Evolutionary conservation across 2,113 vertebrate genomes (phyloP), one percentile per base, ranked within the genome.

Genomic region (Aptenodytes patagonicus): DNA sequence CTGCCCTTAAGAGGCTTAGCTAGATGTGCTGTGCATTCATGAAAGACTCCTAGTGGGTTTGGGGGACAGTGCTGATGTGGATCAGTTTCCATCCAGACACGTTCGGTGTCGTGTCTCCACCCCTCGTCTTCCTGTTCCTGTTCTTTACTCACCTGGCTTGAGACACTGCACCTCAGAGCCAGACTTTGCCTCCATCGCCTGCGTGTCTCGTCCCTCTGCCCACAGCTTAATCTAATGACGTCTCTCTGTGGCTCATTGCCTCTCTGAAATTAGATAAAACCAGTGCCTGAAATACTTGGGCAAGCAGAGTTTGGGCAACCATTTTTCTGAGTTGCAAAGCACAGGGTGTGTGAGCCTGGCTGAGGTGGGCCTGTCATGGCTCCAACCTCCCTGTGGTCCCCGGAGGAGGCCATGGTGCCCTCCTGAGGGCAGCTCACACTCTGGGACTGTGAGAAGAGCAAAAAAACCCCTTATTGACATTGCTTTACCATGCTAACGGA

Each of bases 401-500:
- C 0, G 2, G 38, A 72, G 65, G 44, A 86, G 44, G 17, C 42
- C 0, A 7, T 0, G 15, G 36, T 85, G 49, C 21, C 24, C 36
- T 86, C 42, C 58, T 8, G 17, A 72, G 34, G 38, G 40, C 6
- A 64, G 1, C 15, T 83, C 38, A 36, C 44, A 14, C 40, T 76
- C 31, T 7, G 31, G 51, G 55, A 11, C 22, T 76, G 44, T 44
- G 34, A 72, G 52, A 49, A 79, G 62, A 44, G 24, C 0, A 24
- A 60, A 77, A 78, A 14, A 0, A 0, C 1, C 28, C 34, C 29
- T 68, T 40, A 44, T 11, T 4, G 6, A n/a, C 44, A 11, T 17
- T 18, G 10, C 11, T 83, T 42, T 46, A 49, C 42, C 51, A 17
- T 26, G 13, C 29, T n/a, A 32, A 31, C 1, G 5, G 44, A n/a